A percentile compares a stretch with the other conserved stretches of the same genome.
These are phyloP conservation scores for Pocillopora damicornis DNA, from an alignment of 64 coral and sea anemone species.

Conservation along the genomic window DNA sequence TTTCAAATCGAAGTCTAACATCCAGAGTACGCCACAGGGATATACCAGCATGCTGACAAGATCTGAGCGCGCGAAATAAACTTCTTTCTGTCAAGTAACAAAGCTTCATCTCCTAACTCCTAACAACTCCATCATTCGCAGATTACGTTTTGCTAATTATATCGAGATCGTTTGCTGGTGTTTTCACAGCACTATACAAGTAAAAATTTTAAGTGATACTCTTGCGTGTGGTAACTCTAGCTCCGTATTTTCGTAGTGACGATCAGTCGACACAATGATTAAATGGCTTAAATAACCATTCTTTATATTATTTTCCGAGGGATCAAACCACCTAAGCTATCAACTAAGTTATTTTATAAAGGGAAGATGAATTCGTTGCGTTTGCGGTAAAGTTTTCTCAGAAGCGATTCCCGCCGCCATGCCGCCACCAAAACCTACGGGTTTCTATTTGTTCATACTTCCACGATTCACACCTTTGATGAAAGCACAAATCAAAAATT, in stretches of 20 bases:
- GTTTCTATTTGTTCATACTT: constrained; percentile 28
- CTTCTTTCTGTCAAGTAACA: neutral
- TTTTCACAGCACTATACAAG: neutral
- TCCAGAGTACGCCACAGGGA: neutral
- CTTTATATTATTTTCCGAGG: neutral
- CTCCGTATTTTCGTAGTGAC: neutral
- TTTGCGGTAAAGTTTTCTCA: neutral
- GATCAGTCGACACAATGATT: neutral
- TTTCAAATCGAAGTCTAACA: neutral
- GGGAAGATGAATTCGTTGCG: neutral
- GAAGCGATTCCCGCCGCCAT: constrained; percentile 11
- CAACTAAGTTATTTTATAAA: neutral
- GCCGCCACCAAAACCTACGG: neutral
- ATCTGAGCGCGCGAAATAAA: neutral
- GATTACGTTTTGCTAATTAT: constrained; percentile 15
- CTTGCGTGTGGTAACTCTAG: neutral
- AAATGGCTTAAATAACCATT: neutral
- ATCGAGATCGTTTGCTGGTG: constrained; percentile 11
- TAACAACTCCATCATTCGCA: neutral
- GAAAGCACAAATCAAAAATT: constrained; percentile 48
- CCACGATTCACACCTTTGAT: constrained; percentile 38
- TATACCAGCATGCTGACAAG: neutral
- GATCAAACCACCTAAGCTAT: neutral
- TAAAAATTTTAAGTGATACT: neutral
- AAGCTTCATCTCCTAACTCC: neutral